Percentiles rank a stretch among this genome's conserved stretches.
phyloP scores from a whole-genome alignment of 2,797 vertebrate genomes.

The Psittacula derbiana region DNA sequence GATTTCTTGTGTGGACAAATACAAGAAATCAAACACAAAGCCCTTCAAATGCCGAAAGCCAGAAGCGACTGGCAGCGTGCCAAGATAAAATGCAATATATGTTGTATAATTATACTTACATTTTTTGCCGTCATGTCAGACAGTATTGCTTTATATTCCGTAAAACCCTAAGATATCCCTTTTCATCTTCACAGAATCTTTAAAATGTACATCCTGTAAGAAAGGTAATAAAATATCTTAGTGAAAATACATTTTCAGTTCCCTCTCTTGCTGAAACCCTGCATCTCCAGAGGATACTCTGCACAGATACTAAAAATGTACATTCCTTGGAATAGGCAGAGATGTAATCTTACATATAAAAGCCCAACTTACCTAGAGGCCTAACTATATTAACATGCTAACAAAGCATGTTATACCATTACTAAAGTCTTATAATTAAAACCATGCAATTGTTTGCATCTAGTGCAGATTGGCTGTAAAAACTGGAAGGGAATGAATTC shows the following conservation, averaged over 20 bases:
- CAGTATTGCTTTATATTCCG: constrained; percentile 63
- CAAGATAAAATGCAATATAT: not conserved
- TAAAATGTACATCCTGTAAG: constrained; percentile 71
- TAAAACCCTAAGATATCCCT: constrained; percentile 60
- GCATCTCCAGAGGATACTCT: not conserved
- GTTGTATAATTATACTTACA: constrained; percentile 63
- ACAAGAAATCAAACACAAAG: not conserved
- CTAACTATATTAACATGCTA: not conserved
- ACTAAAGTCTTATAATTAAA: not conserved
- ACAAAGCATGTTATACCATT: not conserved
- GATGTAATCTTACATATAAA: not conserved
- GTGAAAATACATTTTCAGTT: not conserved
- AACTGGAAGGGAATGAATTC: not conserved
- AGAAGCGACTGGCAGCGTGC: not conserved
- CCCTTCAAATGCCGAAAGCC: not conserved
- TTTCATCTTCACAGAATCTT: constrained; percentile 69
- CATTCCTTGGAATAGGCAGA: not conserved
- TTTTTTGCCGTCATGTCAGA: constrained; percentile 78
- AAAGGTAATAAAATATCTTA: constrained; percentile 49
- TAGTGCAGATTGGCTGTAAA: not conserved
- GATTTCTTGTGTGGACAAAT: not conserved
- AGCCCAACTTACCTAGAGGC: not conserved
- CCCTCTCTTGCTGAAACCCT: not conserved
- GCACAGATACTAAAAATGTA: not conserved
- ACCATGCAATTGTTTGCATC: not conserved